Evolutionary conservation across 2,797 vertebrate genomes (phyloP).

Genomic region (Mus caroli): DNA sequence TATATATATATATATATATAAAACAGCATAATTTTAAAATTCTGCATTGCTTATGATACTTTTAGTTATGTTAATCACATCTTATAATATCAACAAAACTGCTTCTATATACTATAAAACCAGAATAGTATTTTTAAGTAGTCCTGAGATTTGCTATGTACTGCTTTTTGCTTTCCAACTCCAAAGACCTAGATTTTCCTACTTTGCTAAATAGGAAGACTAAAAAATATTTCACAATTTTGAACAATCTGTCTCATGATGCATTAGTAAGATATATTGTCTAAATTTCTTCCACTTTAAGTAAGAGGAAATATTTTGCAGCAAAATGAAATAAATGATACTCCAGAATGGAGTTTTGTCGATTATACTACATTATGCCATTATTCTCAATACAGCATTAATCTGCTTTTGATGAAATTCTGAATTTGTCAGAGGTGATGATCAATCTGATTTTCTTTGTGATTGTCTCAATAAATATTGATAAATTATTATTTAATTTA

Average conservation of each 20-base stretch:
- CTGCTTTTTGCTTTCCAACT: not conserved
- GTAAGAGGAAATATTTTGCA: constrained; percentile 12
- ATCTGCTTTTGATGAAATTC: constrained; percentile 35
- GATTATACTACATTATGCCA: constrained; percentile 37
- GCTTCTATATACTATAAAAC: constrained; percentile 4
- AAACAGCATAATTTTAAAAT: not conserved
- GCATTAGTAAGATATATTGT: not conserved
- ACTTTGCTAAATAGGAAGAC: not conserved
- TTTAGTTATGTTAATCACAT: not conserved
- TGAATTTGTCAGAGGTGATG: not conserved
- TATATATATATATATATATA: not conserved
- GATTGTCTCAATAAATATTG: not conserved
- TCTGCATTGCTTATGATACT: not conserved
- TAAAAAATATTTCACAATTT: not conserved
- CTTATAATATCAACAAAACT: not conserved
- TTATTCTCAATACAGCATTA: not conserved
- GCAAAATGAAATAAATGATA: constrained; percentile 42
- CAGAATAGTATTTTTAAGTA: not conserved
- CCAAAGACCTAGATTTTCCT: not conserved
- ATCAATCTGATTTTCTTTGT: constrained; percentile 2
- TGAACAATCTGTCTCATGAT: not conserved
- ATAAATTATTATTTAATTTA: constrained; percentile 12
- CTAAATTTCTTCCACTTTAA: constrained; percentile 43
- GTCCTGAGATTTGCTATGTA: not conserved
- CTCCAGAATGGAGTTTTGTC: not conserved